These are phyloP conservation scores for Idaea straminata DNA, from an alignment of 2,888 invertebrate species.

Conservation along the genomic window DNA sequence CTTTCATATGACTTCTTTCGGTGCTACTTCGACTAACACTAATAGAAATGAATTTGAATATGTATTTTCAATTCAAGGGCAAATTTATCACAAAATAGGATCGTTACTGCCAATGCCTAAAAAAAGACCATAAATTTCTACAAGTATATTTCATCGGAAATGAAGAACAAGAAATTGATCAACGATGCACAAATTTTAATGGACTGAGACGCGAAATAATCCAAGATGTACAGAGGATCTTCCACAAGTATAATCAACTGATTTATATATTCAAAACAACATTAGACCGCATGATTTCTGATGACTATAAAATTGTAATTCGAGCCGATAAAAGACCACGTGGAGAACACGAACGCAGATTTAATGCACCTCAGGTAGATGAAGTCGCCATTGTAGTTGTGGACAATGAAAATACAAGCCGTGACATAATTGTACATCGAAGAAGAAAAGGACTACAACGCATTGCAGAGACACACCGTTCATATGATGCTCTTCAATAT, in stretches of 20 bases:
- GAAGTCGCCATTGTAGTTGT: not conserved
- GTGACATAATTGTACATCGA: not conserved
- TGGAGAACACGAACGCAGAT: not conserved
- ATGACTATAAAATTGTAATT: conserved; percentile 37
- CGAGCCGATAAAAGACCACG: conserved; percentile 33
- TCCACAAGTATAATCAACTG: conserved; percentile 32
- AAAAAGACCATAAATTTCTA: conserved; percentile 33
- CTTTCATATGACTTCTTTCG: conserved; percentile 42
- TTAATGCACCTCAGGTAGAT: not conserved
- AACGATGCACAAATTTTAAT: conserved; percentile 29
- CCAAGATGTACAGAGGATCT: conserved; percentile 33
- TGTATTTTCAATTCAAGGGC: conserved; percentile 21
- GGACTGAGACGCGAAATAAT: conserved; percentile 32
- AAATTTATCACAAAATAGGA: conserved; percentile 10
- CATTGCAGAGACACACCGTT: conserved; percentile 40
- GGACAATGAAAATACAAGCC: not conserved
- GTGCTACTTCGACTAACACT: too few species aligned
- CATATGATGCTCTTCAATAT: too few species aligned
- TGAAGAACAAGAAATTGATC: conserved; percentile 28
- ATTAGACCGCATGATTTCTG: conserved; percentile 31
- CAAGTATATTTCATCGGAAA: conserved; percentile 42
- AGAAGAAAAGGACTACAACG: conserved; percentile 30
- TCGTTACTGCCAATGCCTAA: conserved; percentile 11
- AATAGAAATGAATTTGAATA: conserved; percentile 26
- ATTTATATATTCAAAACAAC: conserved; percentile 38